Conservation (phyloP, 2,888 invertebrate species). For the Megalurothrips usitatus region DNA sequence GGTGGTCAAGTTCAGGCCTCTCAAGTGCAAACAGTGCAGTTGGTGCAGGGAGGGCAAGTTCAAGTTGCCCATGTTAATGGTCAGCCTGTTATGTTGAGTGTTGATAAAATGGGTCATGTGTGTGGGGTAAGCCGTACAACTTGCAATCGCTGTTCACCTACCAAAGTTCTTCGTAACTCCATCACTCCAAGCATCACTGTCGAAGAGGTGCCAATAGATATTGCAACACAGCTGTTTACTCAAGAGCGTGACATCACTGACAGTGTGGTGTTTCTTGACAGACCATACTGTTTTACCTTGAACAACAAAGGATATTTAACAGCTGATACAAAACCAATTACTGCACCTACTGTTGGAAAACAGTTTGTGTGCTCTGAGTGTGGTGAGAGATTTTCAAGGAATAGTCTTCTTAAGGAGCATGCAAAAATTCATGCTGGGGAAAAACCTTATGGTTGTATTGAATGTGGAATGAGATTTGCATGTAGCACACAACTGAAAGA, state of each 20-base stretch:
- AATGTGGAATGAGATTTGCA: constrained; percentile 31
- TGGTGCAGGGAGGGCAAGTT: constrained; percentile 4
- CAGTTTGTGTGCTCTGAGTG: constrained; percentile 34
- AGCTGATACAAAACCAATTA: not conserved
- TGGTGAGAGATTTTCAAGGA: constrained; percentile 31
- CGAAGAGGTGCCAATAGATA: not conserved
- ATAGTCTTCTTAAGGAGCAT: constrained; percentile 30
- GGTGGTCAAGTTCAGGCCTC: not conserved
- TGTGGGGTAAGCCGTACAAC: not conserved
- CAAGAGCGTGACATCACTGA: constrained; percentile 4
- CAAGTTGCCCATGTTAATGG: constrained; percentile 10
- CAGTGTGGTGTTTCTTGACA: not conserved
- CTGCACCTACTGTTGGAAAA: not conserved
- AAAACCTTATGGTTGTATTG: constrained; percentile 32
- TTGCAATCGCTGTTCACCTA: not conserved
- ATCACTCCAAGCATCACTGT: not conserved
- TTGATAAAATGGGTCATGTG: constrained; percentile 1
- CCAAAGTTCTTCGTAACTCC: not conserved
- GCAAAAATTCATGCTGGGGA: constrained; percentile 32
- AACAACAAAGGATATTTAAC: not conserved
- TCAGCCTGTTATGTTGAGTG: not conserved
- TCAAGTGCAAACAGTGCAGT: not conserved
- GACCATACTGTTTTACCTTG: not conserved
- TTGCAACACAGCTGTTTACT: not conserved
- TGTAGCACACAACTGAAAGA: constrained; percentile 31